Evolutionary conservation across 2,113 vertebrate genomes (phyloP), one percentile per base, ranked within the genome.

Genomic region (Pelodiscus sinensis): DNA sequence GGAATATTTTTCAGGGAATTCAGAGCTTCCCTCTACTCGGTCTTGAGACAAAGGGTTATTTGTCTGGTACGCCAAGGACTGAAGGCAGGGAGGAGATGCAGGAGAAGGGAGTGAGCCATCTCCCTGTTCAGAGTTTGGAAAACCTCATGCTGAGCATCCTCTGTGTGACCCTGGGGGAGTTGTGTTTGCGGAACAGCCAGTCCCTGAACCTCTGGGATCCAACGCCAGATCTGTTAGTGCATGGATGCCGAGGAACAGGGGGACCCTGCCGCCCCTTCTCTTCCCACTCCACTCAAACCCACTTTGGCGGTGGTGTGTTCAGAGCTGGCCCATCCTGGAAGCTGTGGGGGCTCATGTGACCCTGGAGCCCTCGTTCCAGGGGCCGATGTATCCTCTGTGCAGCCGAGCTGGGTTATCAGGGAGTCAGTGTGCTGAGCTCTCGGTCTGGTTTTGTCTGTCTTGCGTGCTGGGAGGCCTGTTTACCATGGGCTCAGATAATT

Each of bases 171-270:
- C n/a, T 55, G 73, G 50, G 68, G 35, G 79, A 56, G 57, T 19
- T 78, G n/a, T 54, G 57, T 65, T 73, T 82, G 54, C 57, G 85
- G 75, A 93, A 84, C 51, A 1, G 1, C 44, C 25, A 13, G 54
- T n/a, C 68, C 82, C 27, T 54, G 77, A 88, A 35, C 56, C n/a
- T 8, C 50, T 78, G 22, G 16, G 25, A 8, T 56, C 0, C 4
- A 14, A 10, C 0, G 27, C 55, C 1, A 9, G 52, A 51, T 18
- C 38, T 19, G 21, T 54, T 24, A 4, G 0, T 0, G n/a, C 60
- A 82, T 14, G 9, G 44, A 62, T 60, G 25, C 52, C 10, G 29
- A 1, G 25, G 82, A 81, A 58, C 51, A 1, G 25, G 0, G 60
- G 55, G 11, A 12, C 14, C 7, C 35, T 38, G 24, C 12, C 29